Evolutionary conservation across 1,140 invertebrate genomes (phyloP), one percentile per base, ranked within the genome.

Genomic region (Drosophila erecta): DNA sequence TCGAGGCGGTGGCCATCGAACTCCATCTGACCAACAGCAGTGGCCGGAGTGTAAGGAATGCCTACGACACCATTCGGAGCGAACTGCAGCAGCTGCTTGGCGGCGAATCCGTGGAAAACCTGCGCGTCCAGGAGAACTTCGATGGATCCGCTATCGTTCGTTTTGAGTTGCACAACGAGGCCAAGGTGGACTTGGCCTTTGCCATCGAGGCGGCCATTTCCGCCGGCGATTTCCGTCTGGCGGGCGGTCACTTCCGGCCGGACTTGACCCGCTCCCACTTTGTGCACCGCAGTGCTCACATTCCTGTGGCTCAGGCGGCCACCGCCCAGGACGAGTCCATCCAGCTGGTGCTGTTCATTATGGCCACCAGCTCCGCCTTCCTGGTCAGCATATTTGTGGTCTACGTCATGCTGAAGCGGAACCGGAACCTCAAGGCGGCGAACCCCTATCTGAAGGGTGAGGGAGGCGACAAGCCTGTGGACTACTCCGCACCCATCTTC

Each of bases 61-160:
- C 84, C 14, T 92, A 92, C 24, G 92, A 92, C 27, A 76, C 77
- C 30, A 79, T 92, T 14, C 70, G 81, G 0, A 38, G 65, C 3
- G 92, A 92, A 30, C 49, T 92, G 33, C 76, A 75, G 33, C 81
- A 91, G 49, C 44, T 92, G 6, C 70, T 92, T 1, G 59, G 59
- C n/a, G 90, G 90, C 11, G 76, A 83, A 11, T 65, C 65, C 0
- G 69, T 86, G 10, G 91, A 92, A 59, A 92, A 92, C 70, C 56
- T 92, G n/a, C 83, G 91, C 2, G 91, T 92, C 2, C 91, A 92
- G 60, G 91, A 92, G 67, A 92, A 92, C 74, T 76, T 90, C 6
- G 91, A 92, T 46, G 91, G 92, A 2, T 80, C 78, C 0, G 83
- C 78, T 0, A 77, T 85, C 4, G 80, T 92, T 20, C 79, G 81